phyloP scores from a whole-genome alignment of 2,113 vertebrate genomes.

The Psittacula cyanocephala region DNA sequence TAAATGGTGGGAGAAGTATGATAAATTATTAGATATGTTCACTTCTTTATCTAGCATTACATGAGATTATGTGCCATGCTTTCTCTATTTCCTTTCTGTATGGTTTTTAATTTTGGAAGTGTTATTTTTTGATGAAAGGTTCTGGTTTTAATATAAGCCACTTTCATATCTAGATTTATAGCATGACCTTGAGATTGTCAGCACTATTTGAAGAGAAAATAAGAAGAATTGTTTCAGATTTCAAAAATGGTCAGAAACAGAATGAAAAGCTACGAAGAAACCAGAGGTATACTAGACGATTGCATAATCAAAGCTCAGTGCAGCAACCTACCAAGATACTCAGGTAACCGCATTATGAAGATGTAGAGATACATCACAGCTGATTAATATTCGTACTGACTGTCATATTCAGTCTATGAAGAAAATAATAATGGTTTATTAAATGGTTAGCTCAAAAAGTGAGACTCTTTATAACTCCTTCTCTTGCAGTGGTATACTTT shows the following conservation, averaged over 20 bases:
- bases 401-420: background rate
- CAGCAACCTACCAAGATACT: slow-evolving; percentile 41
- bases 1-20: background rate
- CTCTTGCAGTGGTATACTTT: background rate
- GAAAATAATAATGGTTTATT: background rate
- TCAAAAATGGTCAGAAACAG: slow-evolving; percentile 89
- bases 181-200: slow-evolving; percentile 95
- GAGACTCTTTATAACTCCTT: background rate
- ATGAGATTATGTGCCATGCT: background rate
- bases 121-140: background rate
- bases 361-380: background rate
- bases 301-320: slow-evolving; percentile 72
- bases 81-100: background rate
- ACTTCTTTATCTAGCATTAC: background rate
- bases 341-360: slow-evolving; percentile 56
- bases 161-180: slow-evolving; percentile 85
- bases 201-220: slow-evolving; percentile 94
- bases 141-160: slow-evolving; percentile 6
- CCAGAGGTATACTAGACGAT: slow-evolving; percentile 83
- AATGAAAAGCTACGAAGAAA: slow-evolving; percentile 85
- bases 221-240: slow-evolving; percentile 88
- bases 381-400: background rate
- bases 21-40: background rate
- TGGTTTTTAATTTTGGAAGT: background rate
- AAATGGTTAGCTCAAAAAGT: background rate